Percentiles rank a stretch among this genome's conserved stretches.
phyloP scores from a whole-genome alignment of 2,888 invertebrate species.

The Brachylomia viminalis region DNA sequence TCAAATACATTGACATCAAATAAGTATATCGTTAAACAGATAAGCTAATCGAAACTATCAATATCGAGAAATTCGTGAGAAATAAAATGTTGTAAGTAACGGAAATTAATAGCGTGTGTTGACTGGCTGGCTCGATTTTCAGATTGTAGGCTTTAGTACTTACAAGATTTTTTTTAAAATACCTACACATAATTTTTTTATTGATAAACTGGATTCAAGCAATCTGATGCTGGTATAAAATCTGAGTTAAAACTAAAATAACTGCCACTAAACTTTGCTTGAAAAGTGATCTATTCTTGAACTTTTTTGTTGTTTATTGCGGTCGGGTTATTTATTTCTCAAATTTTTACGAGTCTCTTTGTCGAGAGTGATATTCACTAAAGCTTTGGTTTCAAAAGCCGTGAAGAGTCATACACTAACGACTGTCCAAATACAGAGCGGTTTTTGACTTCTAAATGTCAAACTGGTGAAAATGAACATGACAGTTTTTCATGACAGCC shows the following conservation, averaged over 20 bases:
- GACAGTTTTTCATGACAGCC: too few relatives aligned
- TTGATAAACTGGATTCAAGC: background rate
- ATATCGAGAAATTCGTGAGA: conserved; percentile 30
- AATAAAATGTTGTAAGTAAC: conserved; percentile 49
- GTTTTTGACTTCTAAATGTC: background rate
- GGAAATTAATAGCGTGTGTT: conserved; percentile 57
- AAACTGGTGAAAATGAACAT: too few relatives aligned
- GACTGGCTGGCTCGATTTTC: conserved; percentile 28
- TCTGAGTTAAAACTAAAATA: background rate
- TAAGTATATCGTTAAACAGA: conserved; percentile 33
- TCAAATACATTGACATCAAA: conserved; percentile 44
- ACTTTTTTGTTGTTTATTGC: background rate
- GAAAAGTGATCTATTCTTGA: background rate
- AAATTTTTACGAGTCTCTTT: background rate
- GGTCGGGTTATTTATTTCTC: background rate
- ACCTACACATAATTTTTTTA: background rate
- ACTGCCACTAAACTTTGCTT: background rate
- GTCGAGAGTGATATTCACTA: background rate
- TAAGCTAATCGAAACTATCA: conserved; percentile 52
- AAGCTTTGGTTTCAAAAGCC: background rate
- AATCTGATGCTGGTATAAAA: background rate
- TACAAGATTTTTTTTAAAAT: background rate
- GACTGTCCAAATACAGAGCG: background rate
- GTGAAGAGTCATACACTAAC: background rate
- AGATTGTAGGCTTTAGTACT: background rate